phyloP scores from a whole-genome alignment of 2,113 vertebrate genomes.

The Hippocampus zosterae region DNA sequence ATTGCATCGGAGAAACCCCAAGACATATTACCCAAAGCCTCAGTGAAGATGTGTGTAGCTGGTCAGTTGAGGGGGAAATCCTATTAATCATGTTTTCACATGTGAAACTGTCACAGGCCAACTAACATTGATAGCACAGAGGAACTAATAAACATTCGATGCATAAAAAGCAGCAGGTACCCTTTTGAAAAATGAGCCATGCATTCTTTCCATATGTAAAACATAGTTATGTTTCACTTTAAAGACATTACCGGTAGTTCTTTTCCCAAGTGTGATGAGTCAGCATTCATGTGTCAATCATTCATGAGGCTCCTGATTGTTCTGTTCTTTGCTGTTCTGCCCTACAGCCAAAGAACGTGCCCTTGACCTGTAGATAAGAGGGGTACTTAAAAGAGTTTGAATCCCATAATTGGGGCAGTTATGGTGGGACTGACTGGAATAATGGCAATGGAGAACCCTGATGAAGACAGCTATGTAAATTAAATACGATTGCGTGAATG shows the following conservation, averaged over 20 bases:
- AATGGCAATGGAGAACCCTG: slow-evolving; percentile 21
- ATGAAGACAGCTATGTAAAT: background rate
- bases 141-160: background rate
- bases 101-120: slow-evolving; percentile 5
- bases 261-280: slow-evolving; percentile 63
- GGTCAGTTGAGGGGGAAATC: background rate
- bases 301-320: slow-evolving; percentile 60
- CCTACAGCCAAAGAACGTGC: slow-evolving; percentile 27
- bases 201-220: slow-evolving; percentile 28
- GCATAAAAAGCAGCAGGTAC: slow-evolving; percentile 17
- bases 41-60: slow-evolving; percentile 4
- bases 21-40: slow-evolving; percentile 25
- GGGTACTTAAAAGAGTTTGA: slow-evolving; percentile 22
- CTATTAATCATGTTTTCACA: background rate
- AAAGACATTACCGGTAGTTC: slow-evolving; percentile 60
- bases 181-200: slow-evolving; percentile 16
- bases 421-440: slow-evolving; percentile 37
- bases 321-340: slow-evolving; percentile 32
- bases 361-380: slow-evolving; percentile 53
- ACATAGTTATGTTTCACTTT: slow-evolving; percentile 57
- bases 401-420: slow-evolving; percentile 31
- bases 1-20: slow-evolving; percentile 77
- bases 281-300: slow-evolving; percentile 69
- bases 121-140: slow-evolving; percentile 29
- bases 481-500: background rate